Base-by-base conservation (phyloP, 2,888 invertebrate species). In the Orchesellides sinensis region DNA sequence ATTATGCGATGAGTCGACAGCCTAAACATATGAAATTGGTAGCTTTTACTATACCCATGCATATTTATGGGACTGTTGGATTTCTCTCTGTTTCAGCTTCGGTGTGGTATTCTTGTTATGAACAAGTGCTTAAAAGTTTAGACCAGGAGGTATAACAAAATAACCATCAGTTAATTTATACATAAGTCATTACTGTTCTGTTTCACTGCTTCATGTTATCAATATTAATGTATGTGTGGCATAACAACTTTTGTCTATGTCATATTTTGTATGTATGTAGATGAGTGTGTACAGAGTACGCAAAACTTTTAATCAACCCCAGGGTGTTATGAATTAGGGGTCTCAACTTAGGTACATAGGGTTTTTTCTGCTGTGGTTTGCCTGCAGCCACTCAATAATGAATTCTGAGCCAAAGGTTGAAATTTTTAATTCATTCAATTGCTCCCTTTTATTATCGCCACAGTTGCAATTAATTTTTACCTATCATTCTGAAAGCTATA, bases 401-500 rank as follows among this genome's bases (percentile, higher is more conserved):
- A 78, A 84, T 84, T 82, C 84, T 54, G 74, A 78, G 81, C 82
- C 69, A 81, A 81, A 82, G 82, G 84, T 84, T 84, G 82, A 84
- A 84, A 84, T 84, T 84, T 84, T 84, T 84, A 84, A 84, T 84
- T 84, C 84, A 81, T 73, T 80, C 80, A 73, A 80, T 74, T 81
- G 81, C 81, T 65, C 80, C 73, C 81, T 84, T 84, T 82, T 82
- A 84, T 84, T 84, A 84, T 78, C 84, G 73, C 82, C 77, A 75
- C 83, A 78, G 82, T 74, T 79, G 84, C 82, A 84, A 84, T 84
- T 84, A 84, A 84, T 81, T 84, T 81, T 32, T 73, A 81, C 74
- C 68, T 59, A 32, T 49, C 65, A 59, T 25, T 47, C n/a, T 72
- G 27, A 66, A 40, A 47, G 40, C 23, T 52, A 61, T 74, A 74